phyloP scores from a whole-genome alignment of 35 echinoderm and acorn worm species.

The Diadema setosum region DNA sequence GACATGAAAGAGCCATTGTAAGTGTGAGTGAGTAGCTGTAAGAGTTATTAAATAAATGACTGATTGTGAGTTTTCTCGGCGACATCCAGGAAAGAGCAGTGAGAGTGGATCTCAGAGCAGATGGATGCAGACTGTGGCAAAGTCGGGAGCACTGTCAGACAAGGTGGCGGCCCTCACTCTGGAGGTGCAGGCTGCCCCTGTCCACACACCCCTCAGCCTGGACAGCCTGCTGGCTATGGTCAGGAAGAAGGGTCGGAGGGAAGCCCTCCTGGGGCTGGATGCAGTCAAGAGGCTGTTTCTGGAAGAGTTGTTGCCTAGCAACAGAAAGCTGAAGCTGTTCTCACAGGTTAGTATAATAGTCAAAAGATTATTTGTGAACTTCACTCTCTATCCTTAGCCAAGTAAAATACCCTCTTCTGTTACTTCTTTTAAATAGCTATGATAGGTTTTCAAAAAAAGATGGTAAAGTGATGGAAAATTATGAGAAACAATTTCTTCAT shows the following conservation, averaged over 20 bases:
- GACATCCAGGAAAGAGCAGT: conserved; percentile 27
- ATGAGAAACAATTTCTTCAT: too few species aligned
- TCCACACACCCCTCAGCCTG: conserved; percentile 67
- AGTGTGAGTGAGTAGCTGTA: too few species aligned
- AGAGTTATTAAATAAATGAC: too few species aligned
- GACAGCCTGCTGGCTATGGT: conserved; percentile 77
- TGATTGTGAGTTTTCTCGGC: too few species aligned
- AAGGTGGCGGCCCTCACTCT: conserved; percentile 85
- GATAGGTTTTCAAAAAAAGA: background rate
- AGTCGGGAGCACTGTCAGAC: conserved; percentile 82
- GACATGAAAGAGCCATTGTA: too few species aligned
- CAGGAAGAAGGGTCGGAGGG: conserved; percentile 90
- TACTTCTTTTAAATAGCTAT: background rate
- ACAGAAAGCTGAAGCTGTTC: conserved; percentile 80
- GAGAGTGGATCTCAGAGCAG: conserved; percentile 37
- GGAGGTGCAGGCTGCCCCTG: conserved; percentile 60
- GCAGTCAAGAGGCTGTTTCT: conserved; percentile 79
- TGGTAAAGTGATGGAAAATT: background rate
- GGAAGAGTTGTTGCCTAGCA: conserved; percentile 66
- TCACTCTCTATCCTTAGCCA: too few species aligned
- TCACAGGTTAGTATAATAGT: conserved; percentile 53
- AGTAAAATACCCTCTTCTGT: too few species aligned
- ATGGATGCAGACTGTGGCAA: conserved; percentile 95
- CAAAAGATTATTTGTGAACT: too few species aligned
- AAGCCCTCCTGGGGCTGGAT: conserved; percentile 72